phyloP scores from a whole-genome alignment of 64 coral and sea anemone species.

The Stylophora pistillata region DNA sequence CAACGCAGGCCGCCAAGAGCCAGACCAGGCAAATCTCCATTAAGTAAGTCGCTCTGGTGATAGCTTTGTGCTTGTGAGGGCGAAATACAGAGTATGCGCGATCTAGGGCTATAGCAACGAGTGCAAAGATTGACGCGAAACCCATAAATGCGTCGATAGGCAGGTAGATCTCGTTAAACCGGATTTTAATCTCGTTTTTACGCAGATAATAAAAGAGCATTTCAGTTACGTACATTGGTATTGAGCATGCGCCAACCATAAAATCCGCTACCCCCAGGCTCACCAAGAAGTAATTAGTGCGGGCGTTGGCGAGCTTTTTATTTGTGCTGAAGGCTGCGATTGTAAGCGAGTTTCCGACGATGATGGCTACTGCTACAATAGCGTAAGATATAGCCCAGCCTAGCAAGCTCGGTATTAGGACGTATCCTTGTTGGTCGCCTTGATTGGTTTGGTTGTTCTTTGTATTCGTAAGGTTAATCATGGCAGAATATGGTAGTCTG shows the following conservation, averaged over 20 bases:
- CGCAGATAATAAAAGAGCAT: slow-evolving; percentile 50
- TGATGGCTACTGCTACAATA: slow-evolving; percentile 54
- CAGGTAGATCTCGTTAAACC: slow-evolving; percentile 40
- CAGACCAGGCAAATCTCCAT: slow-evolving; percentile 60
- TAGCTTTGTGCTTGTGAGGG: slow-evolving; percentile 67
- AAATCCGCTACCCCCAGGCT: slow-evolving; percentile 83
- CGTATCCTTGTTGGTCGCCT: not conserved
- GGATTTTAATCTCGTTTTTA: not conserved
- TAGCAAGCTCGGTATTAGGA: not conserved
- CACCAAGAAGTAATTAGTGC: slow-evolving; percentile 89
- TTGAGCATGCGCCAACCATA: slow-evolving; percentile 81
- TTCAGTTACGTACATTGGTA: slow-evolving; percentile 81
- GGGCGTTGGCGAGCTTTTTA: slow-evolving; percentile 57
- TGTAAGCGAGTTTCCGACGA: slow-evolving; percentile 74
- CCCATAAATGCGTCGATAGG: slow-evolving; percentile 80
- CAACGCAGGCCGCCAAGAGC: slow-evolving; percentile 59
- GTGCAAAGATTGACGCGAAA: slow-evolving; percentile 85
- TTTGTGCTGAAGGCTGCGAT: slow-evolving; percentile 77
- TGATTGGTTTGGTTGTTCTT: slow-evolving; percentile 21
- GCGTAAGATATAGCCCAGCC: slow-evolving; percentile 72
- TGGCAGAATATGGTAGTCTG: not conserved
- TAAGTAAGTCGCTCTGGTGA: slow-evolving; percentile 49
- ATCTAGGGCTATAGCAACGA: slow-evolving; percentile 76
- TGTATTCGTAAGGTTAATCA: not conserved
- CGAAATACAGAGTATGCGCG: slow-evolving; percentile 59